Evolutionary conservation across 2,797 vertebrate genomes (phyloP).

Genomic region (Diplodus puntazzo): DNA sequence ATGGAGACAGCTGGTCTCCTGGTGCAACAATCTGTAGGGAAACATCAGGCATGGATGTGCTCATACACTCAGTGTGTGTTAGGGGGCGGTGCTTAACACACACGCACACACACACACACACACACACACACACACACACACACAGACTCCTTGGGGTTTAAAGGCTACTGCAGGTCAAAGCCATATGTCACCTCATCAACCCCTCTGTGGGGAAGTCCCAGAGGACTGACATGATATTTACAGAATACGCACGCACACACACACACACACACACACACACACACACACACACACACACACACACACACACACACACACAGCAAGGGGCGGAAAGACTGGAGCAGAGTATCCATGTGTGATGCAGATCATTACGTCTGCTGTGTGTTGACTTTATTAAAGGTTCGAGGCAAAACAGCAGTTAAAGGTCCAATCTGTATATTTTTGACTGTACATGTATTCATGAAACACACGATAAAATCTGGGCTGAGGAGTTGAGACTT

Average conservation of each 20-base stretch:
- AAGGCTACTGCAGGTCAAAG: constrained; percentile 64
- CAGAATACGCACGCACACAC: constrained; percentile 33
- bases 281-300: constrained; percentile 32
- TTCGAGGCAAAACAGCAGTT: background rate
- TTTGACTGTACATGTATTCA: background rate
- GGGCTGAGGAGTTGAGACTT: background rate
- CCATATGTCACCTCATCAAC: constrained; percentile 45
- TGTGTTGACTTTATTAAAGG: constrained; percentile 3
- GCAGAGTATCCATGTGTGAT: background rate
- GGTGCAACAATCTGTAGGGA: constrained; percentile 31
- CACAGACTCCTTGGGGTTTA: constrained; percentile 23
- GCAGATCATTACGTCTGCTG: constrained; percentile 11
- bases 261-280: constrained; percentile 29
- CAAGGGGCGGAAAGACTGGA: background rate
- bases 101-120: constrained; percentile 18
- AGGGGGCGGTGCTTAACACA: no score
- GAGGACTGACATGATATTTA: constrained; percentile 48
- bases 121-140: constrained; percentile 27
- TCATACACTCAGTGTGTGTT: background rate
- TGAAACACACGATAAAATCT: background rate
- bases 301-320: constrained; percentile 19
- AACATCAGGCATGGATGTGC: constrained; percentile 19
- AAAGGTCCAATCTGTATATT: background rate
- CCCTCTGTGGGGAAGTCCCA: constrained; percentile 31
- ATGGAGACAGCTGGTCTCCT: constrained; percentile 49